Evolutionary conservation across 2,888 invertebrate species (phyloP).

Genomic region (Cataglyphis albicans): DNA sequence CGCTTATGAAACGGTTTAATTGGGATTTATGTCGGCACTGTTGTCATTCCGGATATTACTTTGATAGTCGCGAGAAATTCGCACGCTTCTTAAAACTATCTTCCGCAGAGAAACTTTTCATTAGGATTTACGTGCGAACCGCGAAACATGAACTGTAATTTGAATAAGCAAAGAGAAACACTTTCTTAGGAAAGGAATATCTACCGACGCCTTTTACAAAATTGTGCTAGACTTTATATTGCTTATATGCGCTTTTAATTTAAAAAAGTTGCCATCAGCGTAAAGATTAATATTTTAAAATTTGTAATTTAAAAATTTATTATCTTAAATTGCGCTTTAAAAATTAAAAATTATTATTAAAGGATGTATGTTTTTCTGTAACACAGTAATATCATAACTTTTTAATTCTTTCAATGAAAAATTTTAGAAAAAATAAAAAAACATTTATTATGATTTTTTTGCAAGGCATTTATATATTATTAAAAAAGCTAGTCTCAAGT

Average conservation of each 20-base stretch:
- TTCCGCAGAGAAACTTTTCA: constrained; percentile 8
- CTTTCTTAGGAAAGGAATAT: not conserved
- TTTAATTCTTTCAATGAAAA: not conserved
- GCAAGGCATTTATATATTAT: not conserved
- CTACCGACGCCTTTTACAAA: not conserved
- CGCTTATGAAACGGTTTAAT: constrained; percentile 34
- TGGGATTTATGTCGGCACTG: constrained; percentile 37
- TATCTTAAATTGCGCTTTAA: not conserved
- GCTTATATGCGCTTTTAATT: not conserved
- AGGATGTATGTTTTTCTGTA: not conserved
- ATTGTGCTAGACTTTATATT: not conserved
- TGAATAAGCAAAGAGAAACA: not conserved
- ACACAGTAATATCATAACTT: too few species aligned
- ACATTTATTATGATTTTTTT: not conserved
- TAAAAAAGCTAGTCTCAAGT: not conserved
- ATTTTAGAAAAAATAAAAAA: not conserved
- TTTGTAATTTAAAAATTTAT: not conserved
- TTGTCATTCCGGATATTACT: constrained; percentile 34
- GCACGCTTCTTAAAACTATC: not conserved
- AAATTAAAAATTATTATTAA: not conserved
- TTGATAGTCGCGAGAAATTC: constrained; percentile 1
- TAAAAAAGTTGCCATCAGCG: not conserved
- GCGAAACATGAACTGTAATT: not conserved
- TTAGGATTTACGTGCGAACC: not conserved
- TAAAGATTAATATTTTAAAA: too few species aligned